Conservation (phyloP, 2,888 invertebrate genomes). For the Epirrhoe tristata region DNA sequence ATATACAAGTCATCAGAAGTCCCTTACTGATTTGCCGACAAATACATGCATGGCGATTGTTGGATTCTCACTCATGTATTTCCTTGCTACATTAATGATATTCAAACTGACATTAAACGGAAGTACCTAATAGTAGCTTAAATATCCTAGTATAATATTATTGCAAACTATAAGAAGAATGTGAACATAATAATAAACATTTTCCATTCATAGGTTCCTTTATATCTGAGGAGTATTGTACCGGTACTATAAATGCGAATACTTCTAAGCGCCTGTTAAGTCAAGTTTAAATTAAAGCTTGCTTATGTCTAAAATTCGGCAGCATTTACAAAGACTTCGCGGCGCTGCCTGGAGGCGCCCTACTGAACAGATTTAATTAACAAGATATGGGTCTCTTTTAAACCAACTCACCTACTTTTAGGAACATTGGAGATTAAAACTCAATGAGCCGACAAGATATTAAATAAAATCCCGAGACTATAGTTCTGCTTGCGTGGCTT, state of each 20-base stretch:
- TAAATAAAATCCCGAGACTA: conserved; percentile 63
- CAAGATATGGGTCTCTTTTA: conserved; percentile 83
- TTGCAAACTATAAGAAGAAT: conserved; percentile 46
- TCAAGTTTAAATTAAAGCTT: conserved; percentile 80
- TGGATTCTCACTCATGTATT: no score
- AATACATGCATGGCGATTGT: no score
- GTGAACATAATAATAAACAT: neutral
- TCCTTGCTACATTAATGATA: no score
- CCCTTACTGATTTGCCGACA: no score
- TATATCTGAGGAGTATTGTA: conserved; percentile 55
- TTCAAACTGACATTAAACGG: no score
- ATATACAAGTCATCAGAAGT: no score
- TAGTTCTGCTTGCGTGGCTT: conserved; percentile 56
- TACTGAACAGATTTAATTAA: conserved; percentile 83
- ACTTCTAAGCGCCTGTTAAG: conserved; percentile 67
- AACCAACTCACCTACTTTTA: conserved; percentile 80
- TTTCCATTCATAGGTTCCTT: conserved; percentile 43
- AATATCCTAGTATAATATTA: neutral
- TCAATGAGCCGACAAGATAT: conserved; percentile 75
- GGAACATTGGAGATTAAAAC: conserved; percentile 80
- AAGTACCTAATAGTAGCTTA: no score
- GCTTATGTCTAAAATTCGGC: conserved; percentile 78
- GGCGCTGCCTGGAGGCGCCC: conserved; percentile 70
- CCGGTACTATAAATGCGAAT: conserved; percentile 58
- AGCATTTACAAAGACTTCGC: conserved; percentile 70